These are phyloP conservation scores for Cyphomyrmex costatus DNA, from an alignment of 1,140 invertebrate genomes.

Conservation along the genomic window DNA sequence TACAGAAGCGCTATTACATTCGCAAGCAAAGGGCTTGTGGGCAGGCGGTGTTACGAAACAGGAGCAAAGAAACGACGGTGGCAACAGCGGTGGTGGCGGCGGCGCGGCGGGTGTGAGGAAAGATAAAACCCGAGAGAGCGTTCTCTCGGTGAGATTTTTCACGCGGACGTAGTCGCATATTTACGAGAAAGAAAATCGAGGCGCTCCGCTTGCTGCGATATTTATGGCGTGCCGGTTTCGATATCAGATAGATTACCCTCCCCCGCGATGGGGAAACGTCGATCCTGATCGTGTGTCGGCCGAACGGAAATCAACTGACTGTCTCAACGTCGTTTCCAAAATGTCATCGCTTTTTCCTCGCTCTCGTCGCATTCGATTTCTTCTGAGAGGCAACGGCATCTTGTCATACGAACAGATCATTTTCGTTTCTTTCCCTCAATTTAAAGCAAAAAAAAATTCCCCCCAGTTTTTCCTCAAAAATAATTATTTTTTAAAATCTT, in stretches of 20 bases:
- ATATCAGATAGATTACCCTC: constrained; percentile 52
- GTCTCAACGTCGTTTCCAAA: constrained; percentile 45
- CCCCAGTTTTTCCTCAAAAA: too few species aligned
- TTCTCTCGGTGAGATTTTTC: constrained; percentile 56
- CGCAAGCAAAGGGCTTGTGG: constrained; percentile 47
- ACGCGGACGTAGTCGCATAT: constrained; percentile 57
- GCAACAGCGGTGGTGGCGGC: too few species aligned
- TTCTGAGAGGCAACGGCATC: neutral
- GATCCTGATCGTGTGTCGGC: constrained; percentile 31
- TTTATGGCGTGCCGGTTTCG: constrained; percentile 45
- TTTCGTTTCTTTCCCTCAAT: neutral
- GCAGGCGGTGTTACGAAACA: constrained; percentile 36
- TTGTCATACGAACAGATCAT: neutral
- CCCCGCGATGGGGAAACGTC: constrained; percentile 24
- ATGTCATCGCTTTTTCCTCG: constrained; percentile 21
- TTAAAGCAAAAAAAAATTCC: neutral
- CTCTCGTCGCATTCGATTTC: neutral
- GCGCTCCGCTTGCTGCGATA: constrained; percentile 41
- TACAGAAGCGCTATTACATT: constrained; percentile 30
- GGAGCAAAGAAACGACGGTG: constrained; percentile 16
- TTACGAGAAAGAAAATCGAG: constrained; percentile 62
- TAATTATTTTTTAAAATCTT: neutral
- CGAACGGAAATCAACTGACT: constrained; percentile 43
- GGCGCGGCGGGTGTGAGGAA: constrained; percentile 16
- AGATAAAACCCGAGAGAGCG: constrained; percentile 56